Evolutionary conservation across 2,797 vertebrate genomes (phyloP).

Genomic region (Apogon talboti): DNA sequence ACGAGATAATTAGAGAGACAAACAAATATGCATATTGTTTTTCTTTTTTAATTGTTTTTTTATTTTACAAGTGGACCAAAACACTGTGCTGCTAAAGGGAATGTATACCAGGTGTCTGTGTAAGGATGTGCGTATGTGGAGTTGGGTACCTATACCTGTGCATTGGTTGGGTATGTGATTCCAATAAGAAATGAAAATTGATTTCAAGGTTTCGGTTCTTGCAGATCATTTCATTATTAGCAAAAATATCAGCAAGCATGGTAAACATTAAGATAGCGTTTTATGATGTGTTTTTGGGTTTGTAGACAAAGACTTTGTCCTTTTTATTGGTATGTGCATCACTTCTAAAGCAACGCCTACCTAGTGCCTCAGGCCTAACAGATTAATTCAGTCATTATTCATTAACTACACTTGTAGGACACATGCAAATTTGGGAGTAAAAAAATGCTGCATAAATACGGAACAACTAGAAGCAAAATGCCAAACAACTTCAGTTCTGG

Average conservation of each 20-base stretch:
- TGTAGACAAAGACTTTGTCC: background rate
- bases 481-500: background rate
- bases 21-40: constrained; percentile 23
- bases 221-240: constrained; percentile 8
- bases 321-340: background rate
- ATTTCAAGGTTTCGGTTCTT: constrained; percentile 21
- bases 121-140: background rate
- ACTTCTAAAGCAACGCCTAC: background rate
- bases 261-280: background rate
- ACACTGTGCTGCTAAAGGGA: constrained; percentile 3
- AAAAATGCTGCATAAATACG: background rate
- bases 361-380: background rate
- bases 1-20: constrained; percentile 34
- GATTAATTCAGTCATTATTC: constrained; percentile 5
- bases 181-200: constrained; percentile 9
- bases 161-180: background rate
- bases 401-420: background rate
- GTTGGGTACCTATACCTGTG: background rate
- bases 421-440: background rate
- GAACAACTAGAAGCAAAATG: background rate
- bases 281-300: background rate
- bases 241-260: background rate
- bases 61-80: background rate
- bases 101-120: background rate
- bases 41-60: background rate